Percentiles rank a stretch among this genome's conserved stretches.
phyloP scores from a whole-genome alignment of 2,797 vertebrate species.

The Pseudotriccus pelzelni region DNA sequence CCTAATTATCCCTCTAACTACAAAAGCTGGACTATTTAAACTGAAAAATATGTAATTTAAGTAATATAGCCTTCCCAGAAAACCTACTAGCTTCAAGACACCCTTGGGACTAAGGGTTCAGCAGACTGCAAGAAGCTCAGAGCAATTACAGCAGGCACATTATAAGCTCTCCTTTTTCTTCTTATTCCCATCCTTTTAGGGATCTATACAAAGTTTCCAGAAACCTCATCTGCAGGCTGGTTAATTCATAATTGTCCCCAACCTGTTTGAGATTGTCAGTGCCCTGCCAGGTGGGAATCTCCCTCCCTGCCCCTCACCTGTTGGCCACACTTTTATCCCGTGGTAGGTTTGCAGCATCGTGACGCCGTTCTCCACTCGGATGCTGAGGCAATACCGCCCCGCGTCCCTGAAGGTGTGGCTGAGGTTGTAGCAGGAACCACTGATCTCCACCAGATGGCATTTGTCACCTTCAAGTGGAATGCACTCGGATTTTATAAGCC shows the following conservation, averaged over 20 bases:
- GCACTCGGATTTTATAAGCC: constrained; percentile 84
- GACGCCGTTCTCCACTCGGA: constrained; percentile 81
- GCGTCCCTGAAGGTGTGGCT: constrained; percentile 80
- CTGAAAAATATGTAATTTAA: neutral
- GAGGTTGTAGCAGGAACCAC: constrained; percentile 78
- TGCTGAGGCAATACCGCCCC: constrained; percentile 84
- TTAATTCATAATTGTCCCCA: neutral
- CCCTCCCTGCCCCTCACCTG: constrained; percentile 66
- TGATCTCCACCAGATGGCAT: constrained; percentile 81
- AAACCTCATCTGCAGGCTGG: neutral
- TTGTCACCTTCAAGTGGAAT: constrained; percentile 62
- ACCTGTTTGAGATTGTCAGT: accelerated
- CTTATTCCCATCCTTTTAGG: neutral
- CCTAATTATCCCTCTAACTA: neutral
- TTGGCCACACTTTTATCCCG: constrained; percentile 78
- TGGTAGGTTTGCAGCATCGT: constrained; percentile 83
- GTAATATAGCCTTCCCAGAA: neutral
- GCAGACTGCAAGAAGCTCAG: neutral
- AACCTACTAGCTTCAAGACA: neutral
- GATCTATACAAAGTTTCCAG: neutral
- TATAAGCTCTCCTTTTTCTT: neutral
- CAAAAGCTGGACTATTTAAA: neutral
- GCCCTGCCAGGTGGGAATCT: neutral
- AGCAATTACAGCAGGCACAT: neutral
- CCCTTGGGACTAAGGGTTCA: neutral